Evolutionary conservation across 2,113 vertebrate genomes (phyloP).

Genomic region (Callorhinus ursinus): DNA sequence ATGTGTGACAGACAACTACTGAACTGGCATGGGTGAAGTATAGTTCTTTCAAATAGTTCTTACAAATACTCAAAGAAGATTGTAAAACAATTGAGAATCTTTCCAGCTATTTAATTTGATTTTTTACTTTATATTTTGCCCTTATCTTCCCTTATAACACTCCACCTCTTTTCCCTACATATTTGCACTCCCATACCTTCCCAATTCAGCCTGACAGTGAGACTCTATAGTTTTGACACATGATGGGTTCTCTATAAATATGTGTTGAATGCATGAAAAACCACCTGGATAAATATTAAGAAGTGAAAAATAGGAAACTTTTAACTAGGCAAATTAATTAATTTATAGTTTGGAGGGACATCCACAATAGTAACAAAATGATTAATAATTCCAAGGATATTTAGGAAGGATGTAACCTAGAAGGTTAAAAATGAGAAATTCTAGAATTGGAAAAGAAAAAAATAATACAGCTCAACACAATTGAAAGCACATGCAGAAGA

Average conservation of each 20-base stretch:
- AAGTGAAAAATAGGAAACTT: neutral
- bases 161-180: neutral
- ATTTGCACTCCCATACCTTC: neutral
- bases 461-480: neutral
- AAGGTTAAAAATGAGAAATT: slow-evolving; percentile 32
- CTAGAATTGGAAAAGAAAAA: slow-evolving; percentile 39
- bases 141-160: neutral
- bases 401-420: slow-evolving; percentile 41
- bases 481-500: slow-evolving; percentile 20
- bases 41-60: slow-evolving; percentile 17
- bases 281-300: slow-evolving; percentile 31
- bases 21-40: neutral
- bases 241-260: slow-evolving; percentile 35
- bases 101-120: neutral
- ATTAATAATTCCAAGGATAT: slow-evolving; percentile 47
- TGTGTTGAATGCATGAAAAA: slow-evolving; percentile 8
- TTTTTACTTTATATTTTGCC: slow-evolving; percentile 34
- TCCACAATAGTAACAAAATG: neutral
- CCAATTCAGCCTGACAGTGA: neutral
- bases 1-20: neutral
- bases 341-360: neutral
- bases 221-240: neutral
- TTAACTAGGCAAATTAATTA: slow-evolving; percentile 47
- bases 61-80: neutral
- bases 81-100: neutral